Base-by-base conservation (phyloP, 1,140 invertebrate genomes). In the Papilio polytes region DNA sequence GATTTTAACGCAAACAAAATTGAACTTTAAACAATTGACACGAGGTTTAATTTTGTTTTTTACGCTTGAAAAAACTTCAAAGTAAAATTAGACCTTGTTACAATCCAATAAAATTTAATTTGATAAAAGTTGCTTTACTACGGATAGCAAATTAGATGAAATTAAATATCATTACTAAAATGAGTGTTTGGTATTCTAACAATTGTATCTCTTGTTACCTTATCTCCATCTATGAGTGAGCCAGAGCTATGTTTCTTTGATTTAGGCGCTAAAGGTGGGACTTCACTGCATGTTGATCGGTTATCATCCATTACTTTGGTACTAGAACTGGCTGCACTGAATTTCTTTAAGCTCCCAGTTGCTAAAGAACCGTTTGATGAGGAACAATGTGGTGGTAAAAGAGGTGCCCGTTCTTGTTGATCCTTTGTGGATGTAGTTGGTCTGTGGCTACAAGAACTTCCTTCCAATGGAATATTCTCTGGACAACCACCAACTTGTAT, bases 141-240 rank as follows among this genome's bases (percentile, higher is more conserved):
- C 31, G 31, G 31, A 36, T 4, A 36, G 31, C 31, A 36, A 36
- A 36, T 4, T 13, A 51, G 48, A n/a, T 7, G n/a, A 56, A 56
- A 81, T 84, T 92, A 94, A 82, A 94, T 94, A 78, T 94, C 93
- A 80, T 94, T 94, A 59, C 92, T 92, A 51, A 84, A 91, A 76
- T 91, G 88, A 46, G 90, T 87, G 83, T 92, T 93, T 0, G 89
- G 90, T 91, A 94, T 91, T 82, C 93, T 90, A 56, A 94, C 89
- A 44, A 94, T 85, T 9, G 91, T 94, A 51, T 94, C 93, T 80
- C 86, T 91, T 26, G 89, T 90, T 51, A 90, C 79, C 84, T 90
- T 94, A 48, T 91, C 92, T 3, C 89, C 88, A 70, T 94, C 93
- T 73, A 94, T 92, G 15, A 94, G 90, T 0, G 93, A 94, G 2